These are phyloP conservation scores for Menura novaehollandiae DNA, from an alignment of 2,113 vertebrate species.

Conservation along the genomic window DNA sequence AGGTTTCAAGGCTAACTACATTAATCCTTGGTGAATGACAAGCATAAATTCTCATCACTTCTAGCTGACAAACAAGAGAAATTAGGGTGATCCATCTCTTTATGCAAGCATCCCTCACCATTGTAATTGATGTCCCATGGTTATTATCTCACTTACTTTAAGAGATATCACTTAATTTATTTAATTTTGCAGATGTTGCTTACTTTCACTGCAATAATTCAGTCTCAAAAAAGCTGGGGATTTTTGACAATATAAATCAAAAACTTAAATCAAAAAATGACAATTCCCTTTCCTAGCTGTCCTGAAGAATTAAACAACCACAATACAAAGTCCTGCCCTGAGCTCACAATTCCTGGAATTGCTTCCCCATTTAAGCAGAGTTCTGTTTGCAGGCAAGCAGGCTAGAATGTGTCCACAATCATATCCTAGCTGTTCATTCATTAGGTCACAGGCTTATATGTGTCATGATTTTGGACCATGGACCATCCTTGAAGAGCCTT, in stretches of 20 bases:
- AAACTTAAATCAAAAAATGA: background rate
- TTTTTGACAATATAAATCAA: background rate
- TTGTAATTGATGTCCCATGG: background rate
- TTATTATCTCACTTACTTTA: background rate
- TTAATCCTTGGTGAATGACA: background rate
- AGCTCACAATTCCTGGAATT: background rate
- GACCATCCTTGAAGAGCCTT: background rate
- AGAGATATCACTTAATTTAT: background rate
- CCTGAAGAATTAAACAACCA: background rate
- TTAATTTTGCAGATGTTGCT: background rate
- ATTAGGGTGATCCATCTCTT: background rate
- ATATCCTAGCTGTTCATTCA: background rate
- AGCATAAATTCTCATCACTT: background rate
- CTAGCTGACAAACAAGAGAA: background rate
- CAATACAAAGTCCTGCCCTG: background rate
- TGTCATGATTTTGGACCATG: accelerated
- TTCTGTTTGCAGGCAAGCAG: background rate
- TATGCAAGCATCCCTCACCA: background rate
- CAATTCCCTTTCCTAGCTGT: background rate
- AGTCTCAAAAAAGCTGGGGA: background rate
- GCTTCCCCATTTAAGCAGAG: background rate
- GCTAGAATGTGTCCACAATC: background rate
- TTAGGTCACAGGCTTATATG: background rate
- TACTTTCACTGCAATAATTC: background rate
- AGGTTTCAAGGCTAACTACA: background rate